phyloP scores from a whole-genome alignment of 2,797 vertebrate species.

The Bradypodion ventrale region DNA sequence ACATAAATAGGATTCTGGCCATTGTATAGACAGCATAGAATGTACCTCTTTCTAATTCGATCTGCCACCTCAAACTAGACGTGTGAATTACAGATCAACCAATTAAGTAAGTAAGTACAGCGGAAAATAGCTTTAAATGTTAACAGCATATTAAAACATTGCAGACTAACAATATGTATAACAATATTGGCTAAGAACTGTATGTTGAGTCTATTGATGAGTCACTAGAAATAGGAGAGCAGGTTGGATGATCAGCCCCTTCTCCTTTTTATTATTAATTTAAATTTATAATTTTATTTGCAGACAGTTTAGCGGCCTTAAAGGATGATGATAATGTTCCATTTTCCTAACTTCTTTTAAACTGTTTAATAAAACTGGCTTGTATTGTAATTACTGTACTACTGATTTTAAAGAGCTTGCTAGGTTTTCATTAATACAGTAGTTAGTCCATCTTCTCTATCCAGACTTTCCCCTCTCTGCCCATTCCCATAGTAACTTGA shows the following conservation, averaged over 20 bases:
- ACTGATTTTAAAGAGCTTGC: background rate
- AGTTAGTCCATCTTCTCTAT: background rate
- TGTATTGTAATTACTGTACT: background rate
- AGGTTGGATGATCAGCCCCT: too few species aligned
- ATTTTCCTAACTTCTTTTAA: constrained; percentile 20
- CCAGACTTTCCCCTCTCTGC: background rate
- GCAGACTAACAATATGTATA: background rate
- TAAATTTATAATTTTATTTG: background rate
- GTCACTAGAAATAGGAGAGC: background rate
- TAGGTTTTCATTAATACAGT: background rate
- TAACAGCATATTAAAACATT: background rate
- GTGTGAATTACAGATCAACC: too few species aligned
- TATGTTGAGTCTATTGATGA: background rate
- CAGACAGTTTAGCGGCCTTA: background rate
- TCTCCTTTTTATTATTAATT: too few species aligned
- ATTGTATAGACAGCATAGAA: too few species aligned
- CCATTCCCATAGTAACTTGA: background rate
- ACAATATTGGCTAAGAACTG: background rate
- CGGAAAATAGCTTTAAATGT: background rate
- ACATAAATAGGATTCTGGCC: too few species aligned
- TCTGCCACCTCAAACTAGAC: too few species aligned
- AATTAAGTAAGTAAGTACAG: too few species aligned
- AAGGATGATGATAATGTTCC: background rate
- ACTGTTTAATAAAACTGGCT: background rate
- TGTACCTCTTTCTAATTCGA: too few species aligned